phyloP scores from a whole-genome alignment of 2,113 vertebrate species.

The Athene cunicularia region DNA sequence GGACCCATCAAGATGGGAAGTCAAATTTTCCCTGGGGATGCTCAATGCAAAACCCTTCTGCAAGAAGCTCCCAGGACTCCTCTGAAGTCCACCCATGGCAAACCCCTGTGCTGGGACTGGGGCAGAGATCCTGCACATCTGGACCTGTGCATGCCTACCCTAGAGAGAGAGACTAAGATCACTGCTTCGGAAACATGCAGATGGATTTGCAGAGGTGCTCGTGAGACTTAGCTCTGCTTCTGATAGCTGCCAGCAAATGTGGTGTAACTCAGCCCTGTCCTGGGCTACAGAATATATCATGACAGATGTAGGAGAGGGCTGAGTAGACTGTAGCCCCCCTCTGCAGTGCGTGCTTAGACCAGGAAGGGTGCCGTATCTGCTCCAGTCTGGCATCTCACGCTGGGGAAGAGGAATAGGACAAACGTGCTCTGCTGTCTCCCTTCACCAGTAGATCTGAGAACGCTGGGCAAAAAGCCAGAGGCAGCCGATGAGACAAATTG shows the following conservation, averaged over 20 bases:
- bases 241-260: rapidly evolving
- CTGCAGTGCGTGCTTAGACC: not conserved
- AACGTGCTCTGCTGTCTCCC: not conserved
- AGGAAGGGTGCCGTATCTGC: not conserved
- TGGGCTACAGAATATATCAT: not conserved
- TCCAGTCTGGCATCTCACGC: not conserved
- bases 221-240: not conserved
- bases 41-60: not conserved
- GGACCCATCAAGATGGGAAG: not conserved
- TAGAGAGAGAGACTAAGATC: not conserved
- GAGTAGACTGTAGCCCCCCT: not conserved
- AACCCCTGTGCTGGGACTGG: not conserved
- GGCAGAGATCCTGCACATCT: not conserved
- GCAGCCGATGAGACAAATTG: not conserved
- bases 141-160: not conserved
- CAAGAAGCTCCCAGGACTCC: not conserved
- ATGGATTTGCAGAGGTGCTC: not conserved
- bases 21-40: not conserved
- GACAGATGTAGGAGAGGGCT: not conserved
- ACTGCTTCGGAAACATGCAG: rapidly evolving
- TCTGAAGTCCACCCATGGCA: not conserved
- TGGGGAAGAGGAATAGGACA: not conserved
- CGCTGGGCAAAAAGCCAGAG: not conserved
- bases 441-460: not conserved
- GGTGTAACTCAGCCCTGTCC: not conserved